Base-by-base conservation (phyloP, 2,113 vertebrate genomes). In the Myxocyprinus asiaticus region DNA sequence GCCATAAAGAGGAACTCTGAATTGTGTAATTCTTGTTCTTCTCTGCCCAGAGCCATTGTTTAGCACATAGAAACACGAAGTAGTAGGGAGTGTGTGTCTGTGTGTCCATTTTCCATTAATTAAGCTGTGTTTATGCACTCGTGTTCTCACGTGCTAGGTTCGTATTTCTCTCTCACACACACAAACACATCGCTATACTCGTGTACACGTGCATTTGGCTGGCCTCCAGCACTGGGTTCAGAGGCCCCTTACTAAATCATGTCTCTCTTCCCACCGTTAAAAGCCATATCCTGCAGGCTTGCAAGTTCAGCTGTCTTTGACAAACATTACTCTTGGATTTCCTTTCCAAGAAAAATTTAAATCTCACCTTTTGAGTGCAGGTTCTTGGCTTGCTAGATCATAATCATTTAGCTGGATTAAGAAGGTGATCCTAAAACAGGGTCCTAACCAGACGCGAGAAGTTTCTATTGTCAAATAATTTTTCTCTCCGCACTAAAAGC, bases 61-160 rank as follows among this genome's bases (percentile, higher is more conserved):
- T 9, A 14, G 10, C 0, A 3, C 15, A 33, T 33, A 45, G 15
- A 72, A 71, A 59, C 22, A 33, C 45, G 1, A 63, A n/a, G 73
- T 62, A 44, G 42, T 15, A 17, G 43, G 7, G 2, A 51, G 47
- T 33, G n/a, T n/a, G n/a, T n/a, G n/a, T n/a, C n/a, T 62, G 55
- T 47, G n/a, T 64, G 33, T 63, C 10, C n/a, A 61, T 66, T 72
- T 79, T 63, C 66, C 63, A 64, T 50, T 43, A 75, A 78, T 14
- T 51, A 58, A 44, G 44, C 11, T 62, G 22, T 33, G 55, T 62
- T 62, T 61, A 22, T 22, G 6, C 10, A 9, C 11, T 74, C 17
- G 17, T 22, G n/a, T 63, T 50, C 58, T 74, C 45, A 74, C 15
- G 10, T 62, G 70, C 61, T n/a, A 56, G 8, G 7, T 44, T 71